Percentiles rank a stretch among this genome's conserved stretches.
Evolutionary conservation across 2,888 invertebrate species (phyloP).

Genomic region (Drosophila paramelanica): DNA sequence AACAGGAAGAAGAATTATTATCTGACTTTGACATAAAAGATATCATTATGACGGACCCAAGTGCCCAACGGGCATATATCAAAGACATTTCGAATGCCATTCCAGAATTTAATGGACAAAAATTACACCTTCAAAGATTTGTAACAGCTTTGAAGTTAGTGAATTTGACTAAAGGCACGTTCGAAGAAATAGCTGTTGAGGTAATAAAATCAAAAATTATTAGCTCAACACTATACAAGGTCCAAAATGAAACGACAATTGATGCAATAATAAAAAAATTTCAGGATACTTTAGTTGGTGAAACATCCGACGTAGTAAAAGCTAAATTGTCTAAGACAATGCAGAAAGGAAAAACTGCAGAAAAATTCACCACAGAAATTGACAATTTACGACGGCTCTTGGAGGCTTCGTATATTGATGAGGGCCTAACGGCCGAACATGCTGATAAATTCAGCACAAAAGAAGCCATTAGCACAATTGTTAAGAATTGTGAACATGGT

Average conservation of each 20-base stretch:
- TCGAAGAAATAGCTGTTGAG: not conserved
- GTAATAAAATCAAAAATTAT: slow-evolving; percentile 1
- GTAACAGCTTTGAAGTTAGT: too few species aligned
- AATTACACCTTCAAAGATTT: too few species aligned
- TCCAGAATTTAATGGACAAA: too few species aligned
- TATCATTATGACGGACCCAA: too few species aligned
- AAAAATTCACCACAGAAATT: not conserved
- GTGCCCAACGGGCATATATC: too few species aligned
- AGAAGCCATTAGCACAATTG: not conserved
- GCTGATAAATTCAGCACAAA: not conserved
- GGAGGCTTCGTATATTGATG: not conserved
- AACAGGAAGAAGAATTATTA: too few species aligned
- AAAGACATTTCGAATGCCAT: too few species aligned
- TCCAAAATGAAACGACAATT: not conserved
- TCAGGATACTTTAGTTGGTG: not conserved
- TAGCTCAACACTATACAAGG: not conserved
- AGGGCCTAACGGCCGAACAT: not conserved
- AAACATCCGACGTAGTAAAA: not conserved
- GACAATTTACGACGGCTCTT: not conserved
- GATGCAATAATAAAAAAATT: not conserved
- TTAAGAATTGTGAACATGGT: too few species aligned
- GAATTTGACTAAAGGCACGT: too few species aligned
- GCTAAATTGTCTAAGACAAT: not conserved
- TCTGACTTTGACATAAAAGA: too few species aligned
- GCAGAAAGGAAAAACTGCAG: not conserved